Conservation (phyloP, 1,140 invertebrate genomes). For the Kradibia gibbosae region DNA sequence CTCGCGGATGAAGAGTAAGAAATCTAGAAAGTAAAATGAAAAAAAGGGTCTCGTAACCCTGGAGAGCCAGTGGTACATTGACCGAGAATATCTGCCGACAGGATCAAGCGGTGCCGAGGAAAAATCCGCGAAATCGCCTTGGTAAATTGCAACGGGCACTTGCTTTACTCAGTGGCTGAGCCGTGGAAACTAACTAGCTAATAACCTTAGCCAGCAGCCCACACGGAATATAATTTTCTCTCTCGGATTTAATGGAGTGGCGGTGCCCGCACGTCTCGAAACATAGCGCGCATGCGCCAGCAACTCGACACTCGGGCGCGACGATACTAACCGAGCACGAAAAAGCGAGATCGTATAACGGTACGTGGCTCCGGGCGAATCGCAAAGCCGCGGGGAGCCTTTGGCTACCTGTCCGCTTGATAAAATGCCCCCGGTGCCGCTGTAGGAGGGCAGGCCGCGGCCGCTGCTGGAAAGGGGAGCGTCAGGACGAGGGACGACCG, state of each 20-base stretch:
- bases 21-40: too few species aligned
- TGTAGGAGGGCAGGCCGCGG: too few species aligned
- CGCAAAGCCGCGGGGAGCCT: not conserved
- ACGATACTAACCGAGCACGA: not conserved
- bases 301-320: slow-evolving; percentile 2
- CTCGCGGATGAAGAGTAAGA: not conserved
- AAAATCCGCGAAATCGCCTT: not conserved
- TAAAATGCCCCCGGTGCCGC: not conserved
- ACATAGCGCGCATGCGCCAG: not conserved
- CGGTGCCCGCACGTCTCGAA: too few species aligned
- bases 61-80: not conserved
- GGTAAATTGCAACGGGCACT: not conserved
- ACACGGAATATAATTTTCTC: not conserved
- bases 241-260: not conserved
- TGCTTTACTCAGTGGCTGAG: not conserved
- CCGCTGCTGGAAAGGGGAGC: too few species aligned
- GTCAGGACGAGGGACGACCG: too few species aligned
- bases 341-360: not conserved
- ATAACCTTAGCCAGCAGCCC: not conserved
- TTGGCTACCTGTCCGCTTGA: not conserved
- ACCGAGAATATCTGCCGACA: not conserved
- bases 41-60: not conserved
- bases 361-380: not conserved
- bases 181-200: too few species aligned
- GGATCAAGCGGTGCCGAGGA: too few species aligned